Base-by-base conservation (phyloP, 1,140 invertebrate genomes). In the Drosophila funebris region DNA sequence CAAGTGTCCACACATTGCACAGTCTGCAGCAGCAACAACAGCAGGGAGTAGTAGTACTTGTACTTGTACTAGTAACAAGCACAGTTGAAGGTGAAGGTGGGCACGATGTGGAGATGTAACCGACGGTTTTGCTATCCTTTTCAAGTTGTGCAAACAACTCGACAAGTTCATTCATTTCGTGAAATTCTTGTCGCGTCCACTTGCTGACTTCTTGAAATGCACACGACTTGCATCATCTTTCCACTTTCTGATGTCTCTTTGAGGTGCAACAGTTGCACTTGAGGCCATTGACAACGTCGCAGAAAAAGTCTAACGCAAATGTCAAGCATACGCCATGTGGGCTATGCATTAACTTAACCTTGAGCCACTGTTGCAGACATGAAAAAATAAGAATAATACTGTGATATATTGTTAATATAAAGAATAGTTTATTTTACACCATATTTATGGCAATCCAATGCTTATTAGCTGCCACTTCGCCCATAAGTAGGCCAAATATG, bases 231-330 rank as follows among this genome's bases (percentile, higher is more conserved):
- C 24, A 5, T 27, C 56, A 54, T 78, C 66, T 78, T 82, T n/a
- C 11, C 33, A 36, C 33, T 13, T 36, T 36, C 13, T 36, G 33
- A 58, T 82, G 73, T 50, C 75, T 61, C 44, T 80, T 73, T 68
- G 62, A 78, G 84, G 80, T 84, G 80, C 80, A 83, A 83, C 80
- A 83, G 80, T 83, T 83, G 68, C 80, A 83, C 48, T 75, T 78
- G 62, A 78, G 66, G 73, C 66, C 13, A 4, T 8, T 18, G 39
- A 16, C 16, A 7, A 16, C 39, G 13, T 41, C n/a, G 33, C 33
- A 36, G n/a, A n/a, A 36, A 36, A 36, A 11, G 33, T 13, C 33
- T 4, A 2, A 0, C 33, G 33, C 33, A 13, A 4, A 36, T 36
- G 13, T 36, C 11, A 13, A 36, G 33, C 33, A 36, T 36, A 36